phyloP scores from a whole-genome alignment of 2,113 vertebrate species.

The Megaptera novaeangliae region DNA sequence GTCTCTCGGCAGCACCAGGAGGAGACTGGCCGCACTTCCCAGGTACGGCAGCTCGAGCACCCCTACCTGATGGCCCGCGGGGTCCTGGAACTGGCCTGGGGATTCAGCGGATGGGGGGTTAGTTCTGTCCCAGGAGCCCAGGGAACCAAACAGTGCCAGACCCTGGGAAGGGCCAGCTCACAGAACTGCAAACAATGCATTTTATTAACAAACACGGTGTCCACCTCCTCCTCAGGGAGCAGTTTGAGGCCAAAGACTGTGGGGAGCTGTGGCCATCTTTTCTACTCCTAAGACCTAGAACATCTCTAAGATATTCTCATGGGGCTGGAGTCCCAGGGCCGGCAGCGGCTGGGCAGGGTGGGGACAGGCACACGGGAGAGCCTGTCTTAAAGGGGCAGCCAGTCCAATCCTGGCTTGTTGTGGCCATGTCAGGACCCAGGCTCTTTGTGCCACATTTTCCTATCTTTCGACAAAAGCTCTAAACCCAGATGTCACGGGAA shows the following conservation, averaged over 20 bases:
- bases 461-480: not conserved
- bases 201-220: not conserved
- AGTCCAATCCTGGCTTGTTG: not conserved
- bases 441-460: not conserved
- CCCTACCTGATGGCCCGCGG: constrained; percentile 80
- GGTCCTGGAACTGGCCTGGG: constrained; percentile 89
- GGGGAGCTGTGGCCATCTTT: not conserved
- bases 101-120: not conserved
- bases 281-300: not conserved
- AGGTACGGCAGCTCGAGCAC: constrained; percentile 88
- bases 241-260: not conserved
- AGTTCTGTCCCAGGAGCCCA: not conserved
- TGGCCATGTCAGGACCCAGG: not conserved
- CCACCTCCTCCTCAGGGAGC: not conserved
- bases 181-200: not conserved
- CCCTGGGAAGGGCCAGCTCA: not conserved
- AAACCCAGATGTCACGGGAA: not conserved
- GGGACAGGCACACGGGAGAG: not conserved
- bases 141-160: not conserved
- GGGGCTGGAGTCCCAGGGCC: not conserved
- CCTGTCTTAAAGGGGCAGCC: not conserved
- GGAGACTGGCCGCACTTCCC: constrained; percentile 84
- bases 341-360: not conserved
- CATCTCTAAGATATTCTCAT: not conserved
- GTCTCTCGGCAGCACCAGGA: constrained; percentile 87